These are phyloP conservation scores for Phragmatobia fuliginosa DNA, from an alignment of 2,888 invertebrate genomes.

Conservation along the genomic window DNA sequence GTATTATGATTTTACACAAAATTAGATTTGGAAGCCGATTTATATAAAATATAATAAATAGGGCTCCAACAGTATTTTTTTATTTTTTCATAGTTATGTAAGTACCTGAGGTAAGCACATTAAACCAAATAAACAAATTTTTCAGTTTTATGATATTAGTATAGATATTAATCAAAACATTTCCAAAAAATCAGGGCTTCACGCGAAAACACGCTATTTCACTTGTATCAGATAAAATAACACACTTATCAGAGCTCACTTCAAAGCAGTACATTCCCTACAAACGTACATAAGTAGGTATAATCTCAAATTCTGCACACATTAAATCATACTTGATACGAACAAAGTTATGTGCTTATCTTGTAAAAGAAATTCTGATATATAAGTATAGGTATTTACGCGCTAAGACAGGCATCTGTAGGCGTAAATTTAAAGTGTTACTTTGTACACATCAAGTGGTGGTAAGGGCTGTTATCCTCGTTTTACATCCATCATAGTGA, in stretches of 20 bases:
- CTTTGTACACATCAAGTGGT: neutral
- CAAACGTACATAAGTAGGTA: neutral
- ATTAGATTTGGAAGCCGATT: too few species aligned
- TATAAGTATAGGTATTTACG: neutral
- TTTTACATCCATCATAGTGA: neutral
- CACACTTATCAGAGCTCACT: neutral
- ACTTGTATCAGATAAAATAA: neutral
- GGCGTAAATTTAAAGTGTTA: neutral
- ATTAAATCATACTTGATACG: neutral
- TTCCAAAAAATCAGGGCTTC: neutral
- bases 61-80: too few species aligned
- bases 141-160: neutral
- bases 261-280: neutral
- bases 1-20: too few species aligned
- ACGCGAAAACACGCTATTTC: neutral
- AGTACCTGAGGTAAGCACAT: too few species aligned
- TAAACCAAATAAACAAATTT: too few species aligned
- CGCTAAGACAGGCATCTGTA: neutral
- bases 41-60: too few species aligned
- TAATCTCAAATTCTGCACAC: neutral
- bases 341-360: neutral
- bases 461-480: neutral
- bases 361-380: neutral
- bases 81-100: too few species aligned
- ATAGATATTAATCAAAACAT: neutral